These are phyloP conservation scores for Limnodromus scolopaceus DNA, from an alignment of 2,797 vertebrate species.

Conservation along the genomic window DNA sequence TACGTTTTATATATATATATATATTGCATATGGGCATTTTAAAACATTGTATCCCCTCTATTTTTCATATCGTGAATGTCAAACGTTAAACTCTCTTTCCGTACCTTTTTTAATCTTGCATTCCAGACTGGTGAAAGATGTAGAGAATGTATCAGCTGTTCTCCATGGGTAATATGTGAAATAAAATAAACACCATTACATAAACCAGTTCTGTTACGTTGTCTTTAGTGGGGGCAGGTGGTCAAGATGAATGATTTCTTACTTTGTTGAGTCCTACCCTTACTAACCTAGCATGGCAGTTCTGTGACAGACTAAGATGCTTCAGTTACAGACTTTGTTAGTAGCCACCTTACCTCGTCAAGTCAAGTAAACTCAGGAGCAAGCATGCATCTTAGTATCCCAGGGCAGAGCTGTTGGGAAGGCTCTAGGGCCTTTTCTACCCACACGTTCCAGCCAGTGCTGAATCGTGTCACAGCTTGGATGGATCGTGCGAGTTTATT, in stretches of 20 bases:
- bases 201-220: conserved; percentile 2
- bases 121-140: conserved; percentile 67
- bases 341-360: neutral
- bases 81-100: conserved; percentile 50
- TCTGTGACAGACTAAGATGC: neutral
- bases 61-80: conserved; percentile 78
- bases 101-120: conserved; percentile 57
- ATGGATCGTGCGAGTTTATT: conserved; percentile 59
- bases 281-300: neutral
- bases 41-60: conserved; percentile 74
- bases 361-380: neutral
- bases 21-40: conserved; percentile 82
- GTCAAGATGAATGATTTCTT: neutral
- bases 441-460: conserved; percentile 27
- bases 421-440: neutral
- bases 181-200: conserved; percentile 71
- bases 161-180: conserved; percentile 76
- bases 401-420: neutral
- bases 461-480: conserved; percentile 64
- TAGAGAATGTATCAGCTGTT: conserved; percentile 78
- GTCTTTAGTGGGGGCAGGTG: neutral
- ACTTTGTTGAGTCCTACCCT: neutral
- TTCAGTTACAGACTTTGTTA: neutral
- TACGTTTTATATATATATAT: conserved; percentile 75
- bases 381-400: neutral